Conservation (phyloP, 1,140 invertebrate genomes). For the Mercenaria mercenaria region DNA sequence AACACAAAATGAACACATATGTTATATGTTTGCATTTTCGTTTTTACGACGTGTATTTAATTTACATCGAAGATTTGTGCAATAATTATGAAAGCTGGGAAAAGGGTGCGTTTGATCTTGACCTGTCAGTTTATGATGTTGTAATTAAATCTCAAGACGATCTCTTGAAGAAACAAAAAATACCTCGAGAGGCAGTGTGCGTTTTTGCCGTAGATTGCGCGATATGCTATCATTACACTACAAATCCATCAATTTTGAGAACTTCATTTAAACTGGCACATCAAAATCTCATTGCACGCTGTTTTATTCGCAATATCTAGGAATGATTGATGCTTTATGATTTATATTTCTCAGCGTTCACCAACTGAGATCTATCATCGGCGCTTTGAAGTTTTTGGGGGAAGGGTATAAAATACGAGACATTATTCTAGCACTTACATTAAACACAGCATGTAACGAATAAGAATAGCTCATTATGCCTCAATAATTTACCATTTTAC, state of each 20-base stretch:
- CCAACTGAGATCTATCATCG: constrained; percentile 47
- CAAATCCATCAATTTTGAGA: constrained; percentile 54
- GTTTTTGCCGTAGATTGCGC: constrained; percentile 40
- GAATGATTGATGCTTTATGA: constrained; percentile 57
- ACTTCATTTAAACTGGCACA: constrained; percentile 57
- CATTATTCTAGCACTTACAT: constrained; percentile 44
- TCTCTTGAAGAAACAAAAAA: constrained; percentile 21
- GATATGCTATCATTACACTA: constrained; percentile 51
- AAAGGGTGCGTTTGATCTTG: constrained; percentile 39
- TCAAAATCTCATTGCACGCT: constrained; percentile 62
- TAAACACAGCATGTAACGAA: constrained; percentile 49
- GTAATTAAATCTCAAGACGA: constrained; percentile 48
- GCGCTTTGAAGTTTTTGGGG: constrained; percentile 52
- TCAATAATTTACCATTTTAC: constrained; percentile 47
- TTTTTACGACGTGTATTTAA: constrained; percentile 31
- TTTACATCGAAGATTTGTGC: constrained; percentile 38
- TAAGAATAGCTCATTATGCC: constrained; percentile 35
- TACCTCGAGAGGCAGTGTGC: neutral
- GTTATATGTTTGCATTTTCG: neutral
- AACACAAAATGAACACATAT: constrained; percentile 39
- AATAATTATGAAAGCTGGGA: constrained; percentile 20
- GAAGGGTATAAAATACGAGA: constrained; percentile 45
- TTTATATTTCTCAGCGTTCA: constrained; percentile 31
- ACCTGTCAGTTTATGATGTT: constrained; percentile 39
- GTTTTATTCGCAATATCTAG: constrained; percentile 48